phyloP scores from a whole-genome alignment of 1,140 invertebrate species.

The Lysiphlebus fabarum region DNA sequence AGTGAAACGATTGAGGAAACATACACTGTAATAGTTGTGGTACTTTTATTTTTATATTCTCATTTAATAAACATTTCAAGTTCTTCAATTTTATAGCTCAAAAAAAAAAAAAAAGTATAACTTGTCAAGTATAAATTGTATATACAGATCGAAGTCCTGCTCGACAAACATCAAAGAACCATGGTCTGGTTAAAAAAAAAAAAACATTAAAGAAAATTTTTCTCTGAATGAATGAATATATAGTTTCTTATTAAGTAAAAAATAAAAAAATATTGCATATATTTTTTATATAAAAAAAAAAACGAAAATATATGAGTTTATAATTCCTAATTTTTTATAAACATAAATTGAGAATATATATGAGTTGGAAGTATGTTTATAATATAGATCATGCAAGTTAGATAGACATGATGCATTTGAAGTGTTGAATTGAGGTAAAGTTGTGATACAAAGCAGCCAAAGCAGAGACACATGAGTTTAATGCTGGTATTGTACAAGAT shows the following conservation, averaged over 20 bases:
- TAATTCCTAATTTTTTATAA: no score
- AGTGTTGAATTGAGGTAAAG: conserved; percentile 15
- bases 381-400: no score
- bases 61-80: conserved; percentile 35
- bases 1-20: conserved; percentile 11
- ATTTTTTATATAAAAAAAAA: no score
- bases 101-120: conserved; percentile 8
- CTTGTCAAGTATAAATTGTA: not conserved
- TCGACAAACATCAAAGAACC: conserved; percentile 30
- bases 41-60: conserved; percentile 21
- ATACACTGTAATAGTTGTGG: not conserved
- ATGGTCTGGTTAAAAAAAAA: no score
- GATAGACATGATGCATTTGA: not conserved
- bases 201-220: no score
- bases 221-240: no score
- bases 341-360: no score
- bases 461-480: conserved; percentile 26
- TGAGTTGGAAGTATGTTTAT: no score
- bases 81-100: conserved; percentile 4
- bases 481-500: conserved; percentile 32
- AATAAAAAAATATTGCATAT: no score
- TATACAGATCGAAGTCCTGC: not conserved
- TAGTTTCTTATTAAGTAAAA: no score
- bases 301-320: no score
- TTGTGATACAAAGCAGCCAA: conserved; percentile 6